These are phyloP conservation scores for Chrysodeixis includens DNA, from an alignment of 2,888 invertebrate genomes.

Conservation along the genomic window DNA sequence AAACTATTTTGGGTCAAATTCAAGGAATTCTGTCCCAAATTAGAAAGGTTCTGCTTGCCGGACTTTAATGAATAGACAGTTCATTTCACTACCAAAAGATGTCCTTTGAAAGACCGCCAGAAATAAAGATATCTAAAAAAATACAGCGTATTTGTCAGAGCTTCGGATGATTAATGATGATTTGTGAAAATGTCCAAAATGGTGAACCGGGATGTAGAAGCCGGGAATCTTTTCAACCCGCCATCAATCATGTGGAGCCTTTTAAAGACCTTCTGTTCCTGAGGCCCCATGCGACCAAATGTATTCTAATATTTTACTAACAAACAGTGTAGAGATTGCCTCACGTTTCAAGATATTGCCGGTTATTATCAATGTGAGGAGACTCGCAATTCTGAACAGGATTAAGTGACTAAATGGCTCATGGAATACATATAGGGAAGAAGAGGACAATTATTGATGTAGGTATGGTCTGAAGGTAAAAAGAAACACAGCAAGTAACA, in stretches of 20 bases:
- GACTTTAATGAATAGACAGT: constrained; percentile 16
- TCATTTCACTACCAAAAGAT: neutral
- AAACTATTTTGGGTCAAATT: constrained; percentile 28
- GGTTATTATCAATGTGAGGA: neutral
- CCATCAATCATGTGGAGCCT: constrained; percentile 70
- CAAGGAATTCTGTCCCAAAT: constrained; percentile 3
- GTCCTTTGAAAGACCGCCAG: constrained; percentile 16
- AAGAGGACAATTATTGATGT: too few species aligned
- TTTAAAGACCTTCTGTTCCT: constrained; percentile 56
- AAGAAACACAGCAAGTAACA: constrained; percentile 41
- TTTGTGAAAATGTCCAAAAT: constrained; percentile 54
- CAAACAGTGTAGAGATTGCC: constrained; percentile 43
- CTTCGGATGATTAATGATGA: constrained; percentile 68
- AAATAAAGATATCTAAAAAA: constrained; percentile 38
- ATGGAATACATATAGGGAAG: too few species aligned
- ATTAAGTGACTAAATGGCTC: neutral
- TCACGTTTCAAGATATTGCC: neutral
- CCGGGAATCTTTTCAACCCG: constrained; percentile 57
- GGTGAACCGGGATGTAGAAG: constrained; percentile 20
- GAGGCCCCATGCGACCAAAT: constrained; percentile 40
- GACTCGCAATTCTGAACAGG: neutral
- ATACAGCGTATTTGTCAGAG: constrained; percentile 63
- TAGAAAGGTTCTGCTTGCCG: constrained; percentile 6
- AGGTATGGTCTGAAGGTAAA: neutral
- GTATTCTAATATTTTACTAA: constrained; percentile 59